These are phyloP conservation scores for Heterohyrax brucei DNA, from an alignment of 2,797 vertebrate species.

Conservation along the genomic window DNA sequence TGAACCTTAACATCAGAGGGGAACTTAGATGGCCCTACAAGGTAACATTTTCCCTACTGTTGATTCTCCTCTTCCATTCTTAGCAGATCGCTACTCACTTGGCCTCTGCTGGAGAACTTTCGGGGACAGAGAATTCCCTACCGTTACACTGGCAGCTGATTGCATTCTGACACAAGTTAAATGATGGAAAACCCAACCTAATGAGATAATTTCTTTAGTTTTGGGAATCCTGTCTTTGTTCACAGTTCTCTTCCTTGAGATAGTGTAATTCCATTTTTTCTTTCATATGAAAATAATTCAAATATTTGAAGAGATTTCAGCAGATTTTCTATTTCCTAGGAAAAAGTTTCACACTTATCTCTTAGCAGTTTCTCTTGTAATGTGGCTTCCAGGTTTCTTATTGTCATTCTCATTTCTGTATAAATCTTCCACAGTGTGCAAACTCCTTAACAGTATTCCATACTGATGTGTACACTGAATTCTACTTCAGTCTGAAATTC, in stretches of 20 bases:
- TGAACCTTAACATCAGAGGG: not conserved
- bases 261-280: not conserved
- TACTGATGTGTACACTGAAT: not conserved
- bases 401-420: not conserved
- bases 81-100: not conserved
- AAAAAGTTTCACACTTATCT: not conserved
- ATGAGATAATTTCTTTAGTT: not conserved
- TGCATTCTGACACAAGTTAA: not conserved
- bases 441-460: not conserved
- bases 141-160: not conserved
- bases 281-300: not conserved
- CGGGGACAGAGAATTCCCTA: not conserved
- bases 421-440: not conserved
- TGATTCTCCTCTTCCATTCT: not conserved
- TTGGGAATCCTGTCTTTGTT: not conserved
- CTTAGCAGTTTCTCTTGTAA: not conserved
- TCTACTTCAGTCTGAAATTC: not conserved
- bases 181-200: not conserved
- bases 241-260: not conserved
- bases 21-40: not conserved
- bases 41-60: too few species aligned
- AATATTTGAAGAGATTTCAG: slow-evolving; percentile 32
- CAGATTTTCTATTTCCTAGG: slow-evolving; percentile 31
- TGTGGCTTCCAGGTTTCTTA: not conserved
- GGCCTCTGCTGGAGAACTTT: not conserved